Evolutionary conservation across 2,797 vertebrate genomes (phyloP), one percentile per base, ranked within the genome.

Genomic region (Perodicticus potto): DNA sequence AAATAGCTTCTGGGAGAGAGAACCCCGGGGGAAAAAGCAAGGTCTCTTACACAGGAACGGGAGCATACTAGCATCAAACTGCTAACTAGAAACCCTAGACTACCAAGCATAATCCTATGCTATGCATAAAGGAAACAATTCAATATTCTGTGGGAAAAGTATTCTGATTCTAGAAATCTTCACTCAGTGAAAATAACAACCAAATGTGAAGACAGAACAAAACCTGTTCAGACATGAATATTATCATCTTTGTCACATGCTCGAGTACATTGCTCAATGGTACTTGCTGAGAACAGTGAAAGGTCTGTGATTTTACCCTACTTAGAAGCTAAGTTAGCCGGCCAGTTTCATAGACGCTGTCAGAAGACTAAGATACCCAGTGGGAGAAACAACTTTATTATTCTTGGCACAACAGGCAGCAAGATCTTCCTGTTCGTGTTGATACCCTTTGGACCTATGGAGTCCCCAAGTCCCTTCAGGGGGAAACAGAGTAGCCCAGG

Each of bases 111-210:
- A 49, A 49, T 49, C 45, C 12, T 32, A 63, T 22, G 9, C 63
- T 32, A 70, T 63, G 34, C 8, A 34, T 43, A 77, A 65, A 70
- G 14, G 37, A 89, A 88, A 90, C 32, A 85, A 49, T 55, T 81
- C 43, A 14, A 86, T 72, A 29, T 40, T 80, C 43, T 43, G 29
- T 91, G 23, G 43, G 23, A 32, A 59, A 43, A n/a, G 17, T 37
- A 90, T 11, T 77, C 70, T 63, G 27, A 82, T 91, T 53, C 59
- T 81, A 76, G 59, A 69, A 81, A 86, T 86, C 76, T 86, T 90
- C 49, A 86, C 40, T 16, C 23, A 70, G 45, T 17, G 40, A 86
- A 86, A 96, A 91, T 74, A 74, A 89, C 53, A 84, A 76, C 45
- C n/a, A 74, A 86, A 59, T 43, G 17, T 76, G 40, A 86, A 90